Percentiles rank a stretch among this genome's conserved stretches.
These are phyloP conservation scores for Porites rus DNA, from an alignment of 92 coral and sea anemone genomes.

Conservation along the genomic window DNA sequence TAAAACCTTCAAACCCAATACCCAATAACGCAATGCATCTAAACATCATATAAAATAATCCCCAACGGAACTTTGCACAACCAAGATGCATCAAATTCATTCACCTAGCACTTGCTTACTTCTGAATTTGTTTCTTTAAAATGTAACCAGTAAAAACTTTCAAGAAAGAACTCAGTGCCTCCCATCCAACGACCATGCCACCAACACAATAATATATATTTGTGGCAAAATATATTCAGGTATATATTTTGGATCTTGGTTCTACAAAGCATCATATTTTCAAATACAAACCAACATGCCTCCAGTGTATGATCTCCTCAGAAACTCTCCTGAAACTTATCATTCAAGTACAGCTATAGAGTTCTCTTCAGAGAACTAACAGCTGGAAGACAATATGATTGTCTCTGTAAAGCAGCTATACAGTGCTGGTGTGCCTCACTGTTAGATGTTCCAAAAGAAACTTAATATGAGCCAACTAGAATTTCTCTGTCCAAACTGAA, in stretches of 20 bases:
- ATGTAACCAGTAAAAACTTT: neutral
- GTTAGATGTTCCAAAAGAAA: neutral
- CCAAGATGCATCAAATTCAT: constrained; percentile 3
- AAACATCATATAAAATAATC: constrained; percentile 1
- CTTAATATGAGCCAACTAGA: constrained; percentile 3
- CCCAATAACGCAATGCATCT: constrained; percentile 58
- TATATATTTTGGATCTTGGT: neutral
- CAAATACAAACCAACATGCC: constrained; percentile 57
- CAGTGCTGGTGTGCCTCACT: constrained; percentile 9
- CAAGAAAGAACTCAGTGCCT: neutral
- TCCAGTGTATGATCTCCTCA: constrained; percentile 47
- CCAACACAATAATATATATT: neutral
- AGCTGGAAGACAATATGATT: constrained; percentile 62
- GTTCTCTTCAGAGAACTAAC: constrained; percentile 38
- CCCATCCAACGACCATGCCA: neutral
- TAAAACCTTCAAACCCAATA: constrained; percentile 80
- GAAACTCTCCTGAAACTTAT: constrained; percentile 23
- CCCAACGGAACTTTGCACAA: constrained; percentile 37
- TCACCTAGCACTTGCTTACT: neutral
- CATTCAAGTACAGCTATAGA: constrained; percentile 32
- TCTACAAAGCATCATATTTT: constrained; percentile 28
- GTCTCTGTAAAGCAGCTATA: constrained; percentile 29
- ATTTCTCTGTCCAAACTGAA: constrained; percentile 13
- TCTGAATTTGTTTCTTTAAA: neutral
- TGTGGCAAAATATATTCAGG: neutral